phyloP scores from a whole-genome alignment of 2,797 vertebrate species.

The Phaenicophaeus curvirostris region DNA sequence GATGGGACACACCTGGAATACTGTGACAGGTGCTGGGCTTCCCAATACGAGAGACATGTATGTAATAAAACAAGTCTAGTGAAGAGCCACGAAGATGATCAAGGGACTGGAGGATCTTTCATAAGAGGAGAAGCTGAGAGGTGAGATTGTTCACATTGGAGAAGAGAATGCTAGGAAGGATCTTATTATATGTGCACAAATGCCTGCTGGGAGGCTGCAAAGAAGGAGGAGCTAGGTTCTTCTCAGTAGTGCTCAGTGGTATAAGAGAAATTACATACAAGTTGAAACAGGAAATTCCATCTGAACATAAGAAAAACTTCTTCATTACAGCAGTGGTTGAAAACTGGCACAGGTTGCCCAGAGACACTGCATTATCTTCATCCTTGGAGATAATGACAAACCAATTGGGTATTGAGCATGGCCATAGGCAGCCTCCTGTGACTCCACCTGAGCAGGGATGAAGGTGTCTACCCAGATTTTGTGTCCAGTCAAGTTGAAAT shows the following conservation, averaged over 20 bases:
- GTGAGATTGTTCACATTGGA: not conserved
- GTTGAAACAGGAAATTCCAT: not conserved
- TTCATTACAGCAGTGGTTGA: not conserved
- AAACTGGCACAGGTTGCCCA: not conserved
- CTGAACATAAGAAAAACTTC: not conserved
- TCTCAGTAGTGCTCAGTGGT: not conserved
- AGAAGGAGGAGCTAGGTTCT: not conserved
- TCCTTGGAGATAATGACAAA: not conserved
- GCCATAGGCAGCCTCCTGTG: not conserved
- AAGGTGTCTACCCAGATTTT: not conserved
- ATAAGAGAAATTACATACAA: not conserved
- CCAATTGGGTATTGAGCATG: too few species aligned
- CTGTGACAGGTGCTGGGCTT: not conserved
- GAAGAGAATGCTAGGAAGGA: not conserved
- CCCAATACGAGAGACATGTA: not conserved
- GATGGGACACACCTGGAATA: not conserved
- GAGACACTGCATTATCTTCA: not conserved
- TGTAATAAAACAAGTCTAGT: not conserved
- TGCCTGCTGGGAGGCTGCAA: not conserved
- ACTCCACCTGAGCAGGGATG: not conserved
- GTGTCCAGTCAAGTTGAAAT: not conserved
- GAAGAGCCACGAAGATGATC: not conserved
- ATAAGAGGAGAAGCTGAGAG: not conserved
- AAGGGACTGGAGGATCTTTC: not conserved
- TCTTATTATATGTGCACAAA: not conserved